A percentile compares a stretch with the other conserved stretches of the same genome.
Conservation (phyloP, 2,888 invertebrate genomes). For the Oxycera nigricornis region DNA sequence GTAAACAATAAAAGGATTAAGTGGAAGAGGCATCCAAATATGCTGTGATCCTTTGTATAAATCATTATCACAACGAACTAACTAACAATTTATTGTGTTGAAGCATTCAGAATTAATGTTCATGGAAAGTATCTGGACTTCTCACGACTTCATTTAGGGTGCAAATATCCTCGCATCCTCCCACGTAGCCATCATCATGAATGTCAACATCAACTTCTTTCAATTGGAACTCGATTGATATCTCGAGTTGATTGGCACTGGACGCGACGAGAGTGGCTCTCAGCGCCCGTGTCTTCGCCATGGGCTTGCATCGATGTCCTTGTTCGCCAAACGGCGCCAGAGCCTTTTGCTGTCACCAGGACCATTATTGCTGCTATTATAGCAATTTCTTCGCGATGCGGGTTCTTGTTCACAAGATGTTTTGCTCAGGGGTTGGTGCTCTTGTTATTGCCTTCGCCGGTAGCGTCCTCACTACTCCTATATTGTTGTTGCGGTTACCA, state of each 20-base stretch:
- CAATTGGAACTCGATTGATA: slow-evolving; percentile 38
- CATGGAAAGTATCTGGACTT: too few species aligned
- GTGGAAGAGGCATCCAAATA: neutral
- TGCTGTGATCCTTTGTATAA: neutral
- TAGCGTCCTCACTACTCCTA: neutral
- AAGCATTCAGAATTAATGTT: too few species aligned
- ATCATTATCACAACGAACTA: neutral
- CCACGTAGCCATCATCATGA: slow-evolving; percentile 12
- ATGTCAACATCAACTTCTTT: slow-evolving; percentile 30
- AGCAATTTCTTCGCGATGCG: slow-evolving; percentile 33
- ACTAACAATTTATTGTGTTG: neutral
- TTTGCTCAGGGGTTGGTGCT: neutral
- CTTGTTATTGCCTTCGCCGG: neutral
- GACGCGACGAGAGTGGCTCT: neutral
- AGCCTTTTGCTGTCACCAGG: slow-evolving; percentile 25
- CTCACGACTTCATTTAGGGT: too few species aligned
- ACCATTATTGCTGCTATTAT: neutral
- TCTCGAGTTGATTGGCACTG: slow-evolving; percentile 24
- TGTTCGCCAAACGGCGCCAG: neutral
- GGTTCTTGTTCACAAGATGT: neutral
- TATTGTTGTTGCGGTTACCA: slow-evolving; percentile 5
- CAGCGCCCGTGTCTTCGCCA: neutral
- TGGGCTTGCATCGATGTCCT: slow-evolving; percentile 7
- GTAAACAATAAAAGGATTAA: too few species aligned
- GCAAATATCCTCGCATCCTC: too few species aligned